Evolutionary conservation across 2,888 invertebrate species (phyloP), one percentile per base, ranked within the genome.

Genomic region (Philhelius pedissequus): DNA sequence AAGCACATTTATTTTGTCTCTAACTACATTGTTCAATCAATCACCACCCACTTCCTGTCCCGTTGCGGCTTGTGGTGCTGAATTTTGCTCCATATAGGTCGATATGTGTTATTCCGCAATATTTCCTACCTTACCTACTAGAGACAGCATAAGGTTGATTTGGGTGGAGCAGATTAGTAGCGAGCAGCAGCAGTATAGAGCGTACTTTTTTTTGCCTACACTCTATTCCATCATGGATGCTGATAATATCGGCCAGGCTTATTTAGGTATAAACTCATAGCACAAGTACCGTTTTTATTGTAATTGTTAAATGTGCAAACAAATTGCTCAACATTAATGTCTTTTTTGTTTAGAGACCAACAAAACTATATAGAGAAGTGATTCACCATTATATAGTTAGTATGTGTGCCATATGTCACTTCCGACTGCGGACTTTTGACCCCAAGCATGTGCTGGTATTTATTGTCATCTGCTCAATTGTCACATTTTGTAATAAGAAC

Each of bases 1-100:
- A 75, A 35, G 70, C 71, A 56, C 60, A 66, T 68, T 80, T 84
- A 84, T 84, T 70, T 75, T 74, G 66, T 60, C 74, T 64, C 18
- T 50, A 68, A 76, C 38, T 25, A 62, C 62, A 71, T 68, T 68
- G 70, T 68, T 52, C 75, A 68, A 84, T 84, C 84, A 84, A 84
- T 84, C 80, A 84, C 75, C 84, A 80, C 84, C 84, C 80, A 84
- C 84, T 71, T 80, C 52, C 84, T 64, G 69, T 56, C 48, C 40
- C 32, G 32, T 11, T 40, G 30, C 15, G 4, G 52, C 13, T 30
- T 22, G 22, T 25, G 18, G 60, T 43, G 48, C 15, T 58, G 18
- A 25, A 58, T 22, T 60, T 38, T 9, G 43, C 50, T 22, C 56
- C 66, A 58, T 64, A 64, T 64, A 22, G 32, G 48, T 48, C 45